A percentile compares a stretch with the other conserved stretches of the same genome.
Evolutionary conservation across 2,888 invertebrate species (phyloP).

Genomic region (Athalia circularis): DNA sequence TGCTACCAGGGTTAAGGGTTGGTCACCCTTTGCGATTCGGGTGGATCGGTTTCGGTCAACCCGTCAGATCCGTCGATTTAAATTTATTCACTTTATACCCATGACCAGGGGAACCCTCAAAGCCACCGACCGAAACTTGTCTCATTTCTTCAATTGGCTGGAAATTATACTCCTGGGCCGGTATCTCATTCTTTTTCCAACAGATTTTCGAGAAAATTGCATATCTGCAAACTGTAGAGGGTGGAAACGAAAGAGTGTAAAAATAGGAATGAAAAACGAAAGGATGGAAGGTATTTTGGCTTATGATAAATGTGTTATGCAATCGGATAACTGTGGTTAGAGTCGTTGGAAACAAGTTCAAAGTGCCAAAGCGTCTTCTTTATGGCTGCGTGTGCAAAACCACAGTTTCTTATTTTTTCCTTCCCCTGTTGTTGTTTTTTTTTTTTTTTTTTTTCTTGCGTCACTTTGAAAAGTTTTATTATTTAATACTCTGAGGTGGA

Average conservation of each 20-base stretch:
- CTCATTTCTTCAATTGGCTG: too few relatives aligned
- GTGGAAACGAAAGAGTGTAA: too few relatives aligned
- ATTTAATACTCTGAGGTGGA: background rate
- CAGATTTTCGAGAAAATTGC: too few relatives aligned
- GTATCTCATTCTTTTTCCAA: too few relatives aligned
- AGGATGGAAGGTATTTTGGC: conserved; percentile 3
- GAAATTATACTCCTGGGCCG: too few relatives aligned
- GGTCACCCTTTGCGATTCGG: conserved; percentile 30
- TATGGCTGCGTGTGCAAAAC: background rate
- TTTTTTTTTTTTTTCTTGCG: background rate
- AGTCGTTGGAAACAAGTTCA: conserved; percentile 30
- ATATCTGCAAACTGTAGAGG: too few relatives aligned
- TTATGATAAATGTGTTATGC: conserved; percentile 36
- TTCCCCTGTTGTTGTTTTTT: background rate
- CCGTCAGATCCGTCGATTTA: conserved; percentile 38
- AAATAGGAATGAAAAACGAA: background rate
- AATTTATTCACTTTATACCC: conserved; percentile 31
- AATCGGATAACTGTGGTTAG: conserved; percentile 36
- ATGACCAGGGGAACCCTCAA: conserved; percentile 13
- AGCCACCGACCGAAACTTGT: background rate
- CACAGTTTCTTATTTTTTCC: background rate
- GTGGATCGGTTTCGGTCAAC: conserved; percentile 32
- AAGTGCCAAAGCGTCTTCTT: conserved; percentile 36
- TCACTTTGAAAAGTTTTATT: conserved; percentile 24
- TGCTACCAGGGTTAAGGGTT: conserved; percentile 29